Base-by-base conservation (phyloP, 2,888 invertebrate species). In the Aleiodes leptofemur region DNA sequence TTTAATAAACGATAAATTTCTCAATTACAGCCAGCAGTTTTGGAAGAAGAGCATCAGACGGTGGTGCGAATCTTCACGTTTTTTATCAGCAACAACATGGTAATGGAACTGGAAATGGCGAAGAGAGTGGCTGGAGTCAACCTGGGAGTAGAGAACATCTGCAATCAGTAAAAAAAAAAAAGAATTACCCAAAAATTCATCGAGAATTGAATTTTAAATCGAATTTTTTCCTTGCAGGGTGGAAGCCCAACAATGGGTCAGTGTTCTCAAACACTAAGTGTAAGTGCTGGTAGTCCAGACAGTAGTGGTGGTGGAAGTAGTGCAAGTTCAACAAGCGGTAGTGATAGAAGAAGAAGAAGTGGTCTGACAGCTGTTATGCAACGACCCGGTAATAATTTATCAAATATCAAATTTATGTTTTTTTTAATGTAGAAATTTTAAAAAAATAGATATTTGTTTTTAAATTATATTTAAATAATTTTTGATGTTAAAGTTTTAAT, bases 21-120 rank as follows among this genome's bases (percentile, higher is more conserved):
- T 53, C 59, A 13, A 75, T 82, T 82, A 1, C 83, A 93, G 94
- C 94, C 81, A 95, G 95, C 57, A 93, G 95, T 69, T 96, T 96
- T 90, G 97, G 97, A 6, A 93, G 98, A 55, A 93, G 98, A 82
- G 98, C 98, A 70, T 98, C 98, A 13, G 98, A 98, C 91, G 98
- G 98, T 82, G 98, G 98, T 74, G 97, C 98, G 72, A 97, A 98
- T 91, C 93, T 98, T 80, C 96, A 96, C 82, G 93, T 94, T 81
- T 92, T 91, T 84, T 93, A 92, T 86, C 93, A 89, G 75, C 86
- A 86, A 72, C 83, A 83, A 48, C 86, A 87, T 7, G 84, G 85
- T 23, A 86, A 85, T 73, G 85, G 84, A 71, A 83, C 83, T 55
- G 84, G 84, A 74, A 86, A 83, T 71, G 85, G 87, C 76, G 90